A percentile compares a stretch with the other conserved stretches of the same genome.
phyloP scores from a whole-genome alignment of 2,888 invertebrate genomes.

The Baccha elongata region DNA sequence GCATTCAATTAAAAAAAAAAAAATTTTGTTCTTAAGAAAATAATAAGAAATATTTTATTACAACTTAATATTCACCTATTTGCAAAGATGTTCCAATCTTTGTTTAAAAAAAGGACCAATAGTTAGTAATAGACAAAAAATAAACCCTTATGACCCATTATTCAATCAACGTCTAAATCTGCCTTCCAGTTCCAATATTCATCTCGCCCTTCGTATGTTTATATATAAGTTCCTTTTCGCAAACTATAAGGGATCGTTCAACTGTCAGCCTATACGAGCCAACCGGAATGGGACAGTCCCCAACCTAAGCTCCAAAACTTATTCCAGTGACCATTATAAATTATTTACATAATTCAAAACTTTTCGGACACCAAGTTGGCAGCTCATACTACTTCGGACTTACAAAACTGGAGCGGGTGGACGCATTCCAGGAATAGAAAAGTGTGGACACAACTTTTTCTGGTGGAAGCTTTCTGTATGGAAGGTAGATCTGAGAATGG shows the following conservation, averaged over 20 bases:
- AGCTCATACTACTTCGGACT: constrained; percentile 61
- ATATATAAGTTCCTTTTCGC: background rate
- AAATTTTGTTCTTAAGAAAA: too few relatives aligned
- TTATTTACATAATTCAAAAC: constrained; percentile 73
- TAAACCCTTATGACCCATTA: constrained; percentile 35
- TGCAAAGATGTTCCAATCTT: too few relatives aligned
- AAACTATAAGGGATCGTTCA: constrained; percentile 41
- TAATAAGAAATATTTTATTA: too few relatives aligned
- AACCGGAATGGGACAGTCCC: background rate
- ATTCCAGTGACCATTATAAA: constrained; percentile 60
- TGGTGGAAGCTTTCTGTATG: background rate
- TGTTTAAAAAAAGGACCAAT: too few relatives aligned
- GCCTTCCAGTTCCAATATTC: background rate
- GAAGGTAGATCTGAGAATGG: background rate
- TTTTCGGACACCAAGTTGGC: constrained; percentile 71
- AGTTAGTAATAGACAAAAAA: background rate
- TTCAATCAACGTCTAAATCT: constrained; percentile 37
- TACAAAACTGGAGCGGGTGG: constrained; percentile 36
- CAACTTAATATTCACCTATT: too few relatives aligned
- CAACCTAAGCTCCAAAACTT: constrained; percentile 10
- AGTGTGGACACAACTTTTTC: constrained; percentile 49
- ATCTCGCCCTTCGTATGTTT: background rate
- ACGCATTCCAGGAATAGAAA: constrained; percentile 47
- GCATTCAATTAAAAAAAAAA: too few relatives aligned
- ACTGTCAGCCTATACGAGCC: constrained; percentile 37